Percentiles rank a stretch among this genome's conserved stretches.
These are phyloP conservation scores for Zygothrica quintamaculata DNA, from an alignment of 2,888 invertebrate species.

Conservation along the genomic window DNA sequence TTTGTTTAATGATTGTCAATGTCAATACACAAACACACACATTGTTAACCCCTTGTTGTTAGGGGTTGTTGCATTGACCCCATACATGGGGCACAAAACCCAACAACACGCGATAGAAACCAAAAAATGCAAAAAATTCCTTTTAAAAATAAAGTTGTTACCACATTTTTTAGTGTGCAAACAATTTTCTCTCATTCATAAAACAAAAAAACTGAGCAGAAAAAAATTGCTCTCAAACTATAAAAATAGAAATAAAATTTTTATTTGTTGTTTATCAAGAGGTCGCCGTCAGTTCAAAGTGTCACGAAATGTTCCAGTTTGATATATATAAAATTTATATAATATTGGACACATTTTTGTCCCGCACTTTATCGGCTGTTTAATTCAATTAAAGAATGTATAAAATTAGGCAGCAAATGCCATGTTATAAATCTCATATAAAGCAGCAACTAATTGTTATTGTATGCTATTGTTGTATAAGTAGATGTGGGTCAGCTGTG, in stretches of 20 bases:
- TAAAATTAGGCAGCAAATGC: conserved; percentile 22
- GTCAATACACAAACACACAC: conserved; percentile 49
- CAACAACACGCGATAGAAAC: conserved; percentile 57
- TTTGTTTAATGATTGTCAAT: conserved; percentile 64
- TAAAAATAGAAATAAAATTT: conserved; percentile 12
- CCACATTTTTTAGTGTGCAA: conserved; percentile 51
- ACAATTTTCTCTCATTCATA: conserved; percentile 48
- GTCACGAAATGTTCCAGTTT: conserved; percentile 49
- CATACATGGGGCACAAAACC: conserved; percentile 26
- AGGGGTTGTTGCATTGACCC: conserved; percentile 19
- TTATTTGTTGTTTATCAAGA: conserved; percentile 10
- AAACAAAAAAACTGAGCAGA: conserved; percentile 20
- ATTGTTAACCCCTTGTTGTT: conserved; percentile 66
- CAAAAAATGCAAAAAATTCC: conserved; percentile 15
- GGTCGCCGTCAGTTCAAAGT: conserved; percentile 57
- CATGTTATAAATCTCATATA: conserved; percentile 45
- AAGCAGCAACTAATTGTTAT: conserved; percentile 36
- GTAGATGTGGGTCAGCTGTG: conserved; percentile 65
- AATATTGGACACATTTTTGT: conserved; percentile 5
- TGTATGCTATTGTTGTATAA: conserved; percentile 33
- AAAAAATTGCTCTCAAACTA: conserved; percentile 1
- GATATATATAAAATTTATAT: conserved; percentile 22
- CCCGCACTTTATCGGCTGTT: conserved; percentile 34
- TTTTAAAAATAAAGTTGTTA: conserved; percentile 32
- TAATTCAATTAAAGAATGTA: conserved; percentile 58